phyloP scores from a whole-genome alignment of 2,888 invertebrate species.

The Mesochorus sp. region DNA sequence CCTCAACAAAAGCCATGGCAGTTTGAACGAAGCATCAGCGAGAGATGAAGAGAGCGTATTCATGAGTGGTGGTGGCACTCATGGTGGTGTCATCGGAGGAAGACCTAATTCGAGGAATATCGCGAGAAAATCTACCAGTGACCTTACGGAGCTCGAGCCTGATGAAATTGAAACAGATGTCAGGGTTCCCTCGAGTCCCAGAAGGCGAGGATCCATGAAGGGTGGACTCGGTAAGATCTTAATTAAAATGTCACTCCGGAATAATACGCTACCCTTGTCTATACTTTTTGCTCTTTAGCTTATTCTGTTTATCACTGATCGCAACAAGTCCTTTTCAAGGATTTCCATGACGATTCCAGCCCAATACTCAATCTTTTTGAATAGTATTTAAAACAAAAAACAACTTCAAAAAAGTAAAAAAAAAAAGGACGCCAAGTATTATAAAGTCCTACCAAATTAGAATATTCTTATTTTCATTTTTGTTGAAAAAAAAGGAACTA shows the following conservation, averaged over 20 bases:
- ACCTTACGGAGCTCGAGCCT: conserved; percentile 86
- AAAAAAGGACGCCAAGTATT: too few relatives aligned
- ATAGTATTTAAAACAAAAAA: too few relatives aligned
- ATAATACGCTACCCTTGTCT: background rate
- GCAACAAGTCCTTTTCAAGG: too few relatives aligned
- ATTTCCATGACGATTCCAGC: too few relatives aligned
- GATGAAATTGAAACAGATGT: conserved; percentile 83
- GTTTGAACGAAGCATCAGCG: conserved; percentile 67
- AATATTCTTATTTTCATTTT: too few relatives aligned
- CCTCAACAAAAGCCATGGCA: conserved; percentile 78
- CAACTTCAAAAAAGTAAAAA: too few relatives aligned
- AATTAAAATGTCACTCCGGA: background rate
- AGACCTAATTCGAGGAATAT: conserved; percentile 47
- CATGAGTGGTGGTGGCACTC: background rate
- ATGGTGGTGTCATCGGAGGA: conserved; percentile 62
- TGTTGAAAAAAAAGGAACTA: too few relatives aligned
- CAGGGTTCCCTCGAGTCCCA: conserved; percentile 86
- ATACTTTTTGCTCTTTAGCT: background rate
- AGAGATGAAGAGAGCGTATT: conserved; percentile 44
- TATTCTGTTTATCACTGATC: too few relatives aligned
- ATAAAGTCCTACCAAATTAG: too few relatives aligned
- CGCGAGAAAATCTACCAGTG: conserved; percentile 89
- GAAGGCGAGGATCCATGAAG: conserved; percentile 86
- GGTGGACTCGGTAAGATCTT: conserved; percentile 76
- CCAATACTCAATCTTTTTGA: background rate